phyloP scores from a whole-genome alignment of 2,888 invertebrate genomes.

The Agrochola lota region DNA sequence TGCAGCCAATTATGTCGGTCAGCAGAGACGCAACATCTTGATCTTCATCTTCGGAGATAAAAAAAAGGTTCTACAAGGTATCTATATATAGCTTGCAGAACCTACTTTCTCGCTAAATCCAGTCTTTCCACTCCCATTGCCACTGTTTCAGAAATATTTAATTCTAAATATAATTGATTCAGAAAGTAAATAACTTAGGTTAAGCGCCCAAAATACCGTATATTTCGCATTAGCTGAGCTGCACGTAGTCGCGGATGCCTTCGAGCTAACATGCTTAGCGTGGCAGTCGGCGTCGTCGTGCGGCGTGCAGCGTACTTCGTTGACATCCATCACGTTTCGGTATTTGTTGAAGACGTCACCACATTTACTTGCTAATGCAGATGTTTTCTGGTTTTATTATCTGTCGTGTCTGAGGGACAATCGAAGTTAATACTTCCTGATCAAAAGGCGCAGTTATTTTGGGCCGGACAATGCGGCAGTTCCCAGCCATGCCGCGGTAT shows the following conservation, averaged over 20 bases:
- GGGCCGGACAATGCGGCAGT: conserved; percentile 52
- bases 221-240: conserved; percentile 7
- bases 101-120: neutral
- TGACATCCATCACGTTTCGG: conserved; percentile 53
- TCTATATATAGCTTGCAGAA: neutral
- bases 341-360: conserved; percentile 44
- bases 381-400: conserved; percentile 33
- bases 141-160: conserved; percentile 21
- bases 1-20: conserved; percentile 39
- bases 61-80: neutral
- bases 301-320: conserved; percentile 38
- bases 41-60: conserved; percentile 11
- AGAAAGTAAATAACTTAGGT: conserved; percentile 19
- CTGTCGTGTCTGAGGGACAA: conserved; percentile 10
- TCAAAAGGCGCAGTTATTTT: conserved; percentile 29
- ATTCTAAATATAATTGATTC: conserved; percentile 48
- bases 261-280: conserved; percentile 19
- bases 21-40: conserved; percentile 26
- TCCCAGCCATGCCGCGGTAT: conserved; percentile 41
- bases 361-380: conserved; percentile 41
- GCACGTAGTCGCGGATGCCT: conserved; percentile 34
- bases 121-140: conserved; percentile 23
- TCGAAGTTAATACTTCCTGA: conserved; percentile 36
- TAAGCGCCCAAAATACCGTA: conserved; percentile 28
- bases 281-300: conserved; percentile 32